Evolutionary conservation across 2,113 vertebrate genomes (phyloP), one percentile per base, ranked within the genome.

Genomic region (Shinisaurus crocodilurus): DNA sequence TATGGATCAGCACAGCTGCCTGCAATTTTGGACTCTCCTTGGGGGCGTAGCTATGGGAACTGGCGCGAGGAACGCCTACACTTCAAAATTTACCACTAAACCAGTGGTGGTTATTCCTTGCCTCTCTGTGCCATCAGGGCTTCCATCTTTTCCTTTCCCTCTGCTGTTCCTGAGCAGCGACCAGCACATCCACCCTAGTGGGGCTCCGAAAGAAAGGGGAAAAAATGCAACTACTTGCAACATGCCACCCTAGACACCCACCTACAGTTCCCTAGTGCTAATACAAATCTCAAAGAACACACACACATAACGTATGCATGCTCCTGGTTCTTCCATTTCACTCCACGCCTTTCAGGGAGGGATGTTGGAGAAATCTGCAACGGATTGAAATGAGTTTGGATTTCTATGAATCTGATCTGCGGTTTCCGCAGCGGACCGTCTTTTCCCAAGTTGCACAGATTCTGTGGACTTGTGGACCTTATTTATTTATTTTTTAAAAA

Each of bases 131-230:
- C 18, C 87, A 81, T 8, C 13, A 32, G 1, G 32, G 3, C 8
- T 65, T 67, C 43, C 32, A 65, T 40, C 25, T 50, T 77, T 83
- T 27, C 13, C 74, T 75, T 32, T 9, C 20, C 34, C 23, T 32
- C 69, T 54, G n/a, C 88, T 63, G 89, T 92, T 74, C 86, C 27
- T 5, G 5, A 48, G 93, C 91, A 90, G 91, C 93, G 94, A 92
- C 70, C 2, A 37, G 25, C 1, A 6, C 25, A 8, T n/a, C 16
- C 57, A 20, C 45, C 29, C 37, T 65, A 15, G 16, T 16, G 13
- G 45, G n/a, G 15, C 2, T 34, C 32, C 16, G n/a, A 50, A 77
- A 84, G n/a, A 60, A 63, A 25, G 15, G 54, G 32, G 16, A 54
- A n/a, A 34, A 70, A 67, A 67, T 13, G 6, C 29, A 27, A 74